A percentile compares a stretch with the other conserved stretches of the same genome.
phyloP scores from a whole-genome alignment of 2,113 vertebrate species.

The Plecturocebus donacophilus region DNA sequence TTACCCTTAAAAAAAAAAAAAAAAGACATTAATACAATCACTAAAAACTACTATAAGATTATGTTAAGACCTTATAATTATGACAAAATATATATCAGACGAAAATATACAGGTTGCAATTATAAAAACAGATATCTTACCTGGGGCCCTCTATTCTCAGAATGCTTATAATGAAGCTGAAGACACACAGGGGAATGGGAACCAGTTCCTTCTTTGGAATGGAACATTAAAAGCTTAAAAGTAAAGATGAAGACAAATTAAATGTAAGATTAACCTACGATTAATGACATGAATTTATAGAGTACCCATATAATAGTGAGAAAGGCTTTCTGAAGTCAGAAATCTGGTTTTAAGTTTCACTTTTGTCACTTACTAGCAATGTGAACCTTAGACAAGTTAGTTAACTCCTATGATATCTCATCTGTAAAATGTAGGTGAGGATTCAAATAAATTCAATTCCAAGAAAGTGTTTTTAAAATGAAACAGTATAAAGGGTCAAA shows the following conservation, averaged over 20 bases:
- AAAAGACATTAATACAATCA: slow-evolving; percentile 49
- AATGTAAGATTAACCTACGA: background rate
- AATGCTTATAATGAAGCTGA: slow-evolving; percentile 96
- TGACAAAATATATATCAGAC: background rate
- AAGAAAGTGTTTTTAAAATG: background rate
- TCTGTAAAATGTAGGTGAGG: background rate
- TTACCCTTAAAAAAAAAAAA: slow-evolving; percentile 87
- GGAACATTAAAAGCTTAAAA: slow-evolving; percentile 94
- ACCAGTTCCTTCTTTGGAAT: slow-evolving; percentile 82
- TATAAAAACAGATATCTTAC: slow-evolving; percentile 81
- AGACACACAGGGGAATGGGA: slow-evolving; percentile 87
- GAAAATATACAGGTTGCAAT: background rate
- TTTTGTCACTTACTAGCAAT: background rate
- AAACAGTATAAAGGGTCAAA: background rate
- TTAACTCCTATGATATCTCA: background rate
- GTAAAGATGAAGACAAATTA: slow-evolving; percentile 60
- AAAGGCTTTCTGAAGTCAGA: background rate
- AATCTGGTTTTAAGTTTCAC: background rate
- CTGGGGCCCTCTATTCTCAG: slow-evolving; percentile 94
- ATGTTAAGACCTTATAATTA: background rate
- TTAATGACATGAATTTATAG: background rate
- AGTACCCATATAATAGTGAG: background rate
- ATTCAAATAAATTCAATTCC: background rate
- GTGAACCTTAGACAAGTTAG: background rate
- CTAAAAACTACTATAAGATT: background rate